phyloP scores from a whole-genome alignment of 2,797 vertebrate species.

The Chiloscyllium punctatum region DNA sequence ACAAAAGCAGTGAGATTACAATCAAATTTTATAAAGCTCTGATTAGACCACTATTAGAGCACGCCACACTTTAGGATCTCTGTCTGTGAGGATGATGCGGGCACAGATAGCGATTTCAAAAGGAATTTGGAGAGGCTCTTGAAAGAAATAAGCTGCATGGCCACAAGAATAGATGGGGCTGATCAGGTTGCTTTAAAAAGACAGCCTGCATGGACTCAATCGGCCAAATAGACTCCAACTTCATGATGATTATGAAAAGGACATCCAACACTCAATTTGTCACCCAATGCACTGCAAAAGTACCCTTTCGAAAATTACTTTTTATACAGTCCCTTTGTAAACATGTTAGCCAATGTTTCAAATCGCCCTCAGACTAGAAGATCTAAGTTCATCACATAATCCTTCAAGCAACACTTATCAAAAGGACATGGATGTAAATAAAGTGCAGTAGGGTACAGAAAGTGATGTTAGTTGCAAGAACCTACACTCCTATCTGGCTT shows the following conservation, averaged over 20 bases:
- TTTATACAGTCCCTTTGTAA: background rate
- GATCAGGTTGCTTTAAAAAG: background rate
- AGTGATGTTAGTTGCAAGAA: background rate
- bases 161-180: background rate
- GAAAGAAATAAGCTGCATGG: background rate
- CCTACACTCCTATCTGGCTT: background rate
- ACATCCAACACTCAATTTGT: background rate
- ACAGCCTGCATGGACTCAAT: background rate
- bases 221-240: background rate
- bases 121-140: background rate
- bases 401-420: background rate
- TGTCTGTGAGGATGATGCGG: background rate
- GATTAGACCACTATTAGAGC: background rate
- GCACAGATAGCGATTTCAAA: background rate
- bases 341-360: background rate
- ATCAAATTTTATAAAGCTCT: background rate
- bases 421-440: background rate
- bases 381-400: background rate
- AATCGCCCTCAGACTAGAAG: background rate
- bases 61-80: background rate
- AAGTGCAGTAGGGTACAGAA: background rate
- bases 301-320: background rate
- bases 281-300: background rate
- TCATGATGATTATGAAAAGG: background rate
- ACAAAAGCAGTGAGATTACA: background rate